Evolutionary conservation across 2,113 vertebrate species (phyloP), one percentile per base, ranked within the genome.

Genomic region (Blennius ocellaris): DNA sequence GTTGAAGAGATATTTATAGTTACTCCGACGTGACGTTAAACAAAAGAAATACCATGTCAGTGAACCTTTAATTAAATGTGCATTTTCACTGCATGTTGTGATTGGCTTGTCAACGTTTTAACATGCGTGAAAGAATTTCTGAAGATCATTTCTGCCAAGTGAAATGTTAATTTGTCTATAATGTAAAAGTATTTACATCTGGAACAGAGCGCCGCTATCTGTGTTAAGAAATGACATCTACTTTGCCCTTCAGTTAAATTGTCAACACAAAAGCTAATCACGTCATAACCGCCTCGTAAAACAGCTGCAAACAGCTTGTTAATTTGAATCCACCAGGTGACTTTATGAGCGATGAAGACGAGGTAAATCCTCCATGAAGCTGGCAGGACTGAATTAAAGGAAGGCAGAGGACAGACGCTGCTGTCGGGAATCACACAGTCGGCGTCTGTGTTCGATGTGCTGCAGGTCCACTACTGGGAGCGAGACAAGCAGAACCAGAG

Each of bases 381-480:
- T 51, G 59, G 41, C 44, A 54, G 67, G 60, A 44, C 45, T 41
- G 4, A 63, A 21, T 21, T 36, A 58, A 63, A 3, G 62, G 56
- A 55, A 30, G 21, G 37, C 11, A 54, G 54, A 44, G 43, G 39
- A 7, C 8, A 4, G 48, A 36, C 37, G 14, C 21, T 5, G 47
- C 11, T 6, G 60, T 60, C 17, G 5, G 41, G 7, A 11, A 76
- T 40, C 37, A 11, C 7, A 54, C 9, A 0, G n/a, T 15, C 54
- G 6, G 15, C 36, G 21, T 59, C 4, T 30, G 70, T 40, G 2
- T 16, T 16, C 40, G 9, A 39, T 48, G 2, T 50, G 40, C 61
- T 74, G n/a, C 85, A 98, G 97, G 92, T 99, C 57, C 95, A 97
- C 85, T 98, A 97, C 92, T 97, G 96, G 96, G 95, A 99, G 90